Conservation (phyloP, 1,140 invertebrate genomes). For the Mamestra configurata region DNA sequence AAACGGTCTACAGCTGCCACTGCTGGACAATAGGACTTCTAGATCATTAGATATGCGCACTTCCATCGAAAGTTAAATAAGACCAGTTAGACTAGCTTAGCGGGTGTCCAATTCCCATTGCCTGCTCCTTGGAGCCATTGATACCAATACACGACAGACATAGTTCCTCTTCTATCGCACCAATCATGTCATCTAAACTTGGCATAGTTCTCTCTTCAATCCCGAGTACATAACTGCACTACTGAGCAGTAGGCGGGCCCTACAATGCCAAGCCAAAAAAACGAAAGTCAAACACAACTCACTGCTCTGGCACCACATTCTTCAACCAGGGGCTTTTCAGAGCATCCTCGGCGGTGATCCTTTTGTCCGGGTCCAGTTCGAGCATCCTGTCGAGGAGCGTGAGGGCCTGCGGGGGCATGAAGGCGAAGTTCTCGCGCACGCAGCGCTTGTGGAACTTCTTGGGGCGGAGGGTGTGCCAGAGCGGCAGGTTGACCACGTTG, state of each 20-base stretch:
- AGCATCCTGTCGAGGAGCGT: constrained; percentile 99
- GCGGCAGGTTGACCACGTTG: constrained; percentile 97
- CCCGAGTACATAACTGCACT: not conserved
- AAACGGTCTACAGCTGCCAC: too few relatives aligned
- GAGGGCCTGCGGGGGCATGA: constrained; percentile 96
- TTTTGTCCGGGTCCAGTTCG: constrained; percentile 97
- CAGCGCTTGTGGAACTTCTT: constrained; percentile 96
- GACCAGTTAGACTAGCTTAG: not conserved
- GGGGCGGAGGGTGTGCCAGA: constrained; percentile 97
- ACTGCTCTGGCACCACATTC: constrained; percentile 96
- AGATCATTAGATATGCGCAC: too few relatives aligned
- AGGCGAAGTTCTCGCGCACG: constrained; percentile 97
- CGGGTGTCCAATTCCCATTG: not conserved
- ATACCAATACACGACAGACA: not conserved
- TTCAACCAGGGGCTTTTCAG: constrained; percentile 98
- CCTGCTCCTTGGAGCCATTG: not conserved
- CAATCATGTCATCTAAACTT: not conserved
- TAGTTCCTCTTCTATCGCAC: not conserved
- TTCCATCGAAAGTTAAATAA: too few relatives aligned
- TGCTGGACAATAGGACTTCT: not conserved
- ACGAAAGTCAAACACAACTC: constrained; percentile 84
- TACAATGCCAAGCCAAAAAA: constrained; percentile 9
- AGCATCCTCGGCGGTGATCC: constrained; percentile 98
- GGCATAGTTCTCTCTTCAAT: too few relatives aligned
- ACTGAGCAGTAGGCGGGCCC: not conserved